A percentile compares a stretch with the other conserved stretches of the same genome.
Conservation (phyloP, 92 coral and sea anemone genomes). For the Epizoanthus stellaris region DNA sequence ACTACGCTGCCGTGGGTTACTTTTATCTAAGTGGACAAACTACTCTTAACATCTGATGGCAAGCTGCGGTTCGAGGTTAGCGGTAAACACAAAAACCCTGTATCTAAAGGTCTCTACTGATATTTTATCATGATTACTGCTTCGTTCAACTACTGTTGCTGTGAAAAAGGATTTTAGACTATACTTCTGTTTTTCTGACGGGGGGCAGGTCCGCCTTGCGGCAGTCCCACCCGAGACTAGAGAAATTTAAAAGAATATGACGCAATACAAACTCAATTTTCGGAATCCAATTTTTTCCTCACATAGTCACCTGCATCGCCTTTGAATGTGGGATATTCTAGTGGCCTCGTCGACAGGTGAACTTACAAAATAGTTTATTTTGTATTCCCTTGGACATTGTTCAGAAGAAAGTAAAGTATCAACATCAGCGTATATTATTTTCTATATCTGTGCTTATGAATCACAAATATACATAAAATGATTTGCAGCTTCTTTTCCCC, state of each 20-base stretch:
- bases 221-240: constrained; percentile 76
- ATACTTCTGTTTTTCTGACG: not conserved
- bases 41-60: too few species aligned
- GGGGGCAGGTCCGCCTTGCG: constrained; percentile 69
- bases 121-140: too few species aligned
- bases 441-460: too few species aligned
- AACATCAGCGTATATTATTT: too few species aligned
- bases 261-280: constrained; percentile 31
- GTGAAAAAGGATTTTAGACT: not conserved
- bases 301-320: not conserved
- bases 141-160: too few species aligned
- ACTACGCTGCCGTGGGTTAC: too few species aligned
- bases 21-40: too few species aligned
- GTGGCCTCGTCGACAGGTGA: not conserved
- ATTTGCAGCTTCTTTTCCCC: too few species aligned
- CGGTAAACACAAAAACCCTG: too few species aligned
- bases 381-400: not conserved
- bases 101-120: too few species aligned
- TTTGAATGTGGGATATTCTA: not conserved
- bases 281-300: not conserved
- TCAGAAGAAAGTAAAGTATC: not conserved
- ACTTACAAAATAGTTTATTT: not conserved
- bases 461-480: too few species aligned
- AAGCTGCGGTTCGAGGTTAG: too few species aligned
- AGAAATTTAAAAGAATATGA: constrained; percentile 89